These are phyloP conservation scores for Brachyalestes nurse DNA, from an alignment of 2,797 vertebrate genomes.

Conservation along the genomic window DNA sequence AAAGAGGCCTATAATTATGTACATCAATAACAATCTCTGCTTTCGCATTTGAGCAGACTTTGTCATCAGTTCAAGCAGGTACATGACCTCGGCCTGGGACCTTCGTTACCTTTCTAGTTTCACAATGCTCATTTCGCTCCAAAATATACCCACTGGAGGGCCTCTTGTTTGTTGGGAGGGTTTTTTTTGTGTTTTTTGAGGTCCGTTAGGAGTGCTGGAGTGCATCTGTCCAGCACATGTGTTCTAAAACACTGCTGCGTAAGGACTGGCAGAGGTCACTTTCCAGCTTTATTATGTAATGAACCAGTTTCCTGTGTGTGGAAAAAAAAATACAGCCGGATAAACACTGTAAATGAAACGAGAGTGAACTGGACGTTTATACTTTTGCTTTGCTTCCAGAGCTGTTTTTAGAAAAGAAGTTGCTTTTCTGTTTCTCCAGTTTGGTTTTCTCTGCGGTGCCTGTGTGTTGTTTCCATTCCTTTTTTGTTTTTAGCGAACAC, in stretches of 20 bases:
- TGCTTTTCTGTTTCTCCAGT: slow-evolving; percentile 6
- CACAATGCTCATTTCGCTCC: background rate
- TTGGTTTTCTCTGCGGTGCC: slow-evolving; percentile 16
- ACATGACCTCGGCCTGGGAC: background rate
- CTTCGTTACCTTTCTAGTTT: background rate
- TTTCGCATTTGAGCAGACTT: background rate
- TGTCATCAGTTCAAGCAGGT: background rate
- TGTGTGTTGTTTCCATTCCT: slow-evolving; percentile 20
- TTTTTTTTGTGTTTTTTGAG: slow-evolving; percentile 3
- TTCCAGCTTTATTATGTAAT: slow-evolving; percentile 36
- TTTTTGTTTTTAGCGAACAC: background rate
- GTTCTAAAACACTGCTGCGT: slow-evolving; percentile 7
- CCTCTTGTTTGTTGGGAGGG: background rate
- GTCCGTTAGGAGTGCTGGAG: background rate
- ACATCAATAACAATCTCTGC: background rate
- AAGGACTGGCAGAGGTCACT: background rate
- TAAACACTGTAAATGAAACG: slow-evolving; percentile 14
- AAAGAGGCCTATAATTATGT: background rate
- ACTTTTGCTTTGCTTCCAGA: background rate
- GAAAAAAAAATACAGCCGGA: slow-evolving; percentile 12
- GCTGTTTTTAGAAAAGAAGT: background rate
- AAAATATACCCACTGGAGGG: background rate
- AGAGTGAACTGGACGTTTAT: background rate
- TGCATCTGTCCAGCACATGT: slow-evolving; percentile 17
- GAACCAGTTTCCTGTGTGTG: slow-evolving; percentile 6